These are phyloP conservation scores for Aproaerema taeniolella DNA, from an alignment of 2,888 invertebrate genomes.

Conservation along the genomic window DNA sequence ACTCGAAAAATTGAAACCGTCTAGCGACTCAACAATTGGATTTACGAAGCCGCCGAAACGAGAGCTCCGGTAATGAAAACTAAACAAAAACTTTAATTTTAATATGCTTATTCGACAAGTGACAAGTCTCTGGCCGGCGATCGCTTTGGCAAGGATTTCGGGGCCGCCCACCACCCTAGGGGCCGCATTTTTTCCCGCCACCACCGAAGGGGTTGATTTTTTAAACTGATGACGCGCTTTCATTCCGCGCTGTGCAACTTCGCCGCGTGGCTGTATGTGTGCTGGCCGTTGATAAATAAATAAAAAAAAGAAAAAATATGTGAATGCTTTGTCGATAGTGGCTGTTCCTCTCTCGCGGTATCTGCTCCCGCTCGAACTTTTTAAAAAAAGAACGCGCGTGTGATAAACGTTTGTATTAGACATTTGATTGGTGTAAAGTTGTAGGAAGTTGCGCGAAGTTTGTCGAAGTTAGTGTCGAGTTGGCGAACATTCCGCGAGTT, in stretches of 20 bases:
- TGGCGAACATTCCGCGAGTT: conserved; percentile 25
- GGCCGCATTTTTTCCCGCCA: conserved; percentile 70
- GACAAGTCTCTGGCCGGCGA: conserved; percentile 71
- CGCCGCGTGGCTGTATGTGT: conserved; percentile 74
- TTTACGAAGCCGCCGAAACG: no score
- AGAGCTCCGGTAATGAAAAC: conserved; percentile 32
- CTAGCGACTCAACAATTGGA: no score
- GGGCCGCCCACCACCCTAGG: conserved; percentile 63
- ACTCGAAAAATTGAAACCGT: no score
- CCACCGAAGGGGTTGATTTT: conserved; percentile 77
- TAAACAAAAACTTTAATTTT: conserved; percentile 72
- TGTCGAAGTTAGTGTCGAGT: conserved; percentile 12
- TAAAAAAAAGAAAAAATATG: conserved; percentile 51
- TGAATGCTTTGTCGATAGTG: conserved; percentile 70
- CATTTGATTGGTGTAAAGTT: conserved; percentile 23
- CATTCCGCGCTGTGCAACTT: conserved; percentile 77
- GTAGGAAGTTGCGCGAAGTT: conserved; percentile 25
- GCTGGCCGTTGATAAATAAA: conserved; percentile 68
- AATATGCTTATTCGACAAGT: conserved; percentile 73
- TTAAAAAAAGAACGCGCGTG: conserved; percentile 1
- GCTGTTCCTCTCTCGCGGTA: conserved; percentile 60
- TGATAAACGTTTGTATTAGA: conserved; percentile 9
- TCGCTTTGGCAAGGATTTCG: conserved; percentile 75
- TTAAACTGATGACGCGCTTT: conserved; percentile 79
- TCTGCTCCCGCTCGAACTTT: conserved; percentile 46